These are phyloP conservation scores for Silurus glanis DNA, from an alignment of 2,113 vertebrate genomes.

Conservation along the genomic window DNA sequence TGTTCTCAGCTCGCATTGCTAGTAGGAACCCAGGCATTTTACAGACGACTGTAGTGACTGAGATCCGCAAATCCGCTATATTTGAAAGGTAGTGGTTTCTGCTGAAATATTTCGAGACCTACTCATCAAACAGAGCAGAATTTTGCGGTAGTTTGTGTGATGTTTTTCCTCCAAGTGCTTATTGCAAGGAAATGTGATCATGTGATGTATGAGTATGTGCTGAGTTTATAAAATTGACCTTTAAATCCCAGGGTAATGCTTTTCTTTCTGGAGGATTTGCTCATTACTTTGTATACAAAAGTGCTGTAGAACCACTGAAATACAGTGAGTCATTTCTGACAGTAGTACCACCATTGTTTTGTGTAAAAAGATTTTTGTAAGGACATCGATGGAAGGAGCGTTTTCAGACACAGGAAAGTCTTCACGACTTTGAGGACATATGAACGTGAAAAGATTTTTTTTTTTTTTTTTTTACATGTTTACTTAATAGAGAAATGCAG, in stretches of 20 bases:
- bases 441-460: neutral
- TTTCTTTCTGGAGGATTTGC: neutral
- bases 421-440: neutral
- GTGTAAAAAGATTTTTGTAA: neutral
- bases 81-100: neutral
- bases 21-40: constrained; percentile 21
- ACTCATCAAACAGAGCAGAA: neutral
- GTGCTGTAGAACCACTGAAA: neutral
- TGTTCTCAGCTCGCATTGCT: neutral
- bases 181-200: constrained; percentile 49
- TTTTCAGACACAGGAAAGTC: neutral
- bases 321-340: neutral
- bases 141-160: neutral
- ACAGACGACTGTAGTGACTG: neutral
- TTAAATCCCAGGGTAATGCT: neutral
- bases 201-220: constrained; percentile 39
- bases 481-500: neutral
- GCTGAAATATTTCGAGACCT: neutral
- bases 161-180: neutral
- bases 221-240: constrained; percentile 22
- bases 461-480: neutral
- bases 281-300: neutral
- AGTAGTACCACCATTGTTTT: neutral
- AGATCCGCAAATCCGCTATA: neutral
- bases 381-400: neutral